These are phyloP conservation scores for Heliconius hermathena DNA, from an alignment of 1,140 invertebrate genomes.

Conservation along the genomic window DNA sequence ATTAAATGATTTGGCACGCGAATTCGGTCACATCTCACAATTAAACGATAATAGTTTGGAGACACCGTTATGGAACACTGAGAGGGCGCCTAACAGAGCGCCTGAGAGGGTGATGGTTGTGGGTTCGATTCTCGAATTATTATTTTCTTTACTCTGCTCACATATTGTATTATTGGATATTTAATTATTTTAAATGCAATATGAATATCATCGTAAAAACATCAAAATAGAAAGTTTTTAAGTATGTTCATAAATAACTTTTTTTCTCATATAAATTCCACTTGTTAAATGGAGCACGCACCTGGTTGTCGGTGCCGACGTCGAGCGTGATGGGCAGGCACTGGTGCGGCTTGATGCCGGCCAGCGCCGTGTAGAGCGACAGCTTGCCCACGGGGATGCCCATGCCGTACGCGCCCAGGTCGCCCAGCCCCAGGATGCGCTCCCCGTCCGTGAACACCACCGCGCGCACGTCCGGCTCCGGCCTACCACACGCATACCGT, in stretches of 20 bases:
- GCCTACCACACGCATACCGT: slow-evolving; percentile 84
- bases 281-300: slow-evolving; percentile 48
- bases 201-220: no score
- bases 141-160: background rate
- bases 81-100: background rate
- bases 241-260: no score
- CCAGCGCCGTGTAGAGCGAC: slow-evolving; percentile 95
- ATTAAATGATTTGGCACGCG: background rate
- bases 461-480: slow-evolving; percentile 94
- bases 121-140: background rate
- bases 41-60: slow-evolving; percentile 73
- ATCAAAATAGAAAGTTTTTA: no score
- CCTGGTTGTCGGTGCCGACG: slow-evolving; percentile 95
- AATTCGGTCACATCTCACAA: background rate
- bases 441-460: slow-evolving; percentile 98
- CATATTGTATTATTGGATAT: no score
- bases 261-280: no score
- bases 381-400: slow-evolving; percentile 98
- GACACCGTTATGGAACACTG: slow-evolving; percentile 77
- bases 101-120: background rate
- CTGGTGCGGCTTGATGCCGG: slow-evolving; percentile 96
- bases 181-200: no score
- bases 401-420: slow-evolving; percentile 97
- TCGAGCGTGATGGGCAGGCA: slow-evolving; percentile 96
- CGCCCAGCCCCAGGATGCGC: slow-evolving; percentile 95